These are phyloP conservation scores for Actinia equina DNA, from an alignment of 64 coral and sea anemone species.

Conservation along the genomic window DNA sequence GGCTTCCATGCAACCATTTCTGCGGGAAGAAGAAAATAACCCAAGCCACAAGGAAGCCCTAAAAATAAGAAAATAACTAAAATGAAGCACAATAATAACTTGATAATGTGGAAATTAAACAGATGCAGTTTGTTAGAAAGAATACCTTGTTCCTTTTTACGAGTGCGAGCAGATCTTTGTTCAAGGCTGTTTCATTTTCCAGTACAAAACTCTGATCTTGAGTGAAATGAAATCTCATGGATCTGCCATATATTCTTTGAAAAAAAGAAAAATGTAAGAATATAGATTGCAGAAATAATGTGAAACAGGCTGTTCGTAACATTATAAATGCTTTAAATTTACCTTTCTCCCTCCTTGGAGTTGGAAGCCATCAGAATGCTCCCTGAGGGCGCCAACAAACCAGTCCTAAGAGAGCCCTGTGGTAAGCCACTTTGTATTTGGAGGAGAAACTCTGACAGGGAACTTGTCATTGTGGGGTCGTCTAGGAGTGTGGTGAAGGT, in stretches of 20 bases:
- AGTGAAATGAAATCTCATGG: neutral
- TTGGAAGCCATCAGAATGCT: neutral
- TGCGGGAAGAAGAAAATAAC: neutral
- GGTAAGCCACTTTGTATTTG: conserved; percentile 14
- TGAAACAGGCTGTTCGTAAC: no score
- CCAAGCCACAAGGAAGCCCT: neutral
- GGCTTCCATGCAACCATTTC: neutral
- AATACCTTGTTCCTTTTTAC: neutral
- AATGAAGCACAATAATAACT: neutral
- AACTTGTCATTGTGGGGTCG: neutral
- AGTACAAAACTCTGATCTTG: neutral
- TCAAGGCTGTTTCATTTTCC: neutral
- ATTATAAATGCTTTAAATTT: neutral
- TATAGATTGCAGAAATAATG: no score
- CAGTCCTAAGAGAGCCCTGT: neutral
- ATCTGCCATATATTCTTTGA: neutral
- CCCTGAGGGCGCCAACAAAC: neutral
- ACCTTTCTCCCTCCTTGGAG: neutral
- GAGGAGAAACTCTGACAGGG: conserved; percentile 7
- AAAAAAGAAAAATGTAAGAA: neutral
- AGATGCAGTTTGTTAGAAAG: neutral
- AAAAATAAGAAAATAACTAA: neutral
- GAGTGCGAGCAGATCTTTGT: neutral
- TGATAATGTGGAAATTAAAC: no score
- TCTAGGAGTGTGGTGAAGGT: neutral